Conservation (phyloP, 1,140 invertebrate species). For the Brachionus asplanchnoidis region DNA sequence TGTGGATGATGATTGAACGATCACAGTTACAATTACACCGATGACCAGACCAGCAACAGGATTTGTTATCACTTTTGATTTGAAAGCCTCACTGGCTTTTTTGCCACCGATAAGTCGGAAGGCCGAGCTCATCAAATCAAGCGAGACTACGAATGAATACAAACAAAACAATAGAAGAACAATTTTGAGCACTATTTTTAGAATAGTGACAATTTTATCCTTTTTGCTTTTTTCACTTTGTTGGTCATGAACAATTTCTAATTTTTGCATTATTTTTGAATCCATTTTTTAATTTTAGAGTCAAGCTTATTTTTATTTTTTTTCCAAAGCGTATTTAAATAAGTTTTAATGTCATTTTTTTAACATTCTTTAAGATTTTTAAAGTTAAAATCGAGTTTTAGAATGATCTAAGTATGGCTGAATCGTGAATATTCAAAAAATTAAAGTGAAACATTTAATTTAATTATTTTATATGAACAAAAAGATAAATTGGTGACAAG, state of each 20-base stretch:
- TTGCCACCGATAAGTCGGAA: conserved; percentile 38
- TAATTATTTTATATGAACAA: background rate
- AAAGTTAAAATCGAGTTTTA: background rate
- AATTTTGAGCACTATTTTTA: background rate
- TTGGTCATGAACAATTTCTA: background rate
- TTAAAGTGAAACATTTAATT: background rate
- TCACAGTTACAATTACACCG: conserved; percentile 63
- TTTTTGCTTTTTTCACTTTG: background rate
- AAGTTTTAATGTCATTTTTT: background rate
- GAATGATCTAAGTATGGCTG: background rate
- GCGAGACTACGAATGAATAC: conserved; percentile 25
- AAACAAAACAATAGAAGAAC: background rate
- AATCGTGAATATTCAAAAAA: background rate
- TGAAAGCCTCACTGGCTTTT: background rate
- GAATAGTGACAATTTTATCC: background rate
- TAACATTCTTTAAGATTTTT: background rate
- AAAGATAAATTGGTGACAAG: background rate
- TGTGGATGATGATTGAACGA: conserved; percentile 65
- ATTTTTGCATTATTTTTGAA: background rate
- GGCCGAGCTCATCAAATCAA: conserved; percentile 37
- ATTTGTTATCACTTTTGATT: conserved; percentile 53
- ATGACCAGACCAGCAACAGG: conserved; percentile 63
- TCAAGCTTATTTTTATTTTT: background rate
- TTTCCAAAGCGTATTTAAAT: background rate
- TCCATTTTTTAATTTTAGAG: background rate